Percentiles rank a stretch among this genome's conserved stretches.
Conservation (phyloP, 2,113 vertebrate species). For the Microtus richardsoni region DNA sequence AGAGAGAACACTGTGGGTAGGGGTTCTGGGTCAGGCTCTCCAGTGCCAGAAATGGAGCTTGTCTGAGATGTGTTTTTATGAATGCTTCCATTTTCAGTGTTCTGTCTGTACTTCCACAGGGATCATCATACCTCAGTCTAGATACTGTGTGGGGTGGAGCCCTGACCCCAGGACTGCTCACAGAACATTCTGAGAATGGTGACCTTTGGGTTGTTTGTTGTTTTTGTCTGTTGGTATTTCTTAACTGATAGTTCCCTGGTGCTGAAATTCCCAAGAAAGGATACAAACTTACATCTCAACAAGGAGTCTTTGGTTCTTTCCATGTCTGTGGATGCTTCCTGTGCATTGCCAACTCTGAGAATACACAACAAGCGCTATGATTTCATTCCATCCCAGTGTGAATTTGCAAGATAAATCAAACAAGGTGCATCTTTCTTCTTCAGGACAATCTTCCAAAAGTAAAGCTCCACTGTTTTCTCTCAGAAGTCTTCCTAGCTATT, state of each 20-base stretch:
- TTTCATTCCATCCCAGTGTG: background rate
- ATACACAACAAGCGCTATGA: background rate
- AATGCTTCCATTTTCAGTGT: constrained; percentile 1
- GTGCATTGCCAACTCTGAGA: background rate
- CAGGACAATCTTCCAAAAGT: background rate
- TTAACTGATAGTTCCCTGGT: constrained; percentile 24
- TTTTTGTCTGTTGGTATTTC: background rate
- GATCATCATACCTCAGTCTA: background rate
- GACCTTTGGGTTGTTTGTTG: background rate
- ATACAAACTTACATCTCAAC: background rate
- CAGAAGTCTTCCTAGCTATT: background rate
- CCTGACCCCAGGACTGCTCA: background rate
- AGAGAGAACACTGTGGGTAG: background rate
- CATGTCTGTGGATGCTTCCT: background rate
- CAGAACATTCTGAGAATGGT: background rate
- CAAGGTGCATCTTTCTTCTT: background rate
- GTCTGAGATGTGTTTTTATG: background rate
- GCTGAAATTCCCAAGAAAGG: constrained; percentile 10
- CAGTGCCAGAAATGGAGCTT: background rate
- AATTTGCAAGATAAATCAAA: background rate
- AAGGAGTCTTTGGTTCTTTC: background rate
- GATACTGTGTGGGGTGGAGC: background rate
- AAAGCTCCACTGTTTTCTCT: background rate
- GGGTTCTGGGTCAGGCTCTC: background rate
- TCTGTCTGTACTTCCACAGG: background rate